Conservation (phyloP, 2,888 invertebrate genomes). For the Campoplex capitator region DNA sequence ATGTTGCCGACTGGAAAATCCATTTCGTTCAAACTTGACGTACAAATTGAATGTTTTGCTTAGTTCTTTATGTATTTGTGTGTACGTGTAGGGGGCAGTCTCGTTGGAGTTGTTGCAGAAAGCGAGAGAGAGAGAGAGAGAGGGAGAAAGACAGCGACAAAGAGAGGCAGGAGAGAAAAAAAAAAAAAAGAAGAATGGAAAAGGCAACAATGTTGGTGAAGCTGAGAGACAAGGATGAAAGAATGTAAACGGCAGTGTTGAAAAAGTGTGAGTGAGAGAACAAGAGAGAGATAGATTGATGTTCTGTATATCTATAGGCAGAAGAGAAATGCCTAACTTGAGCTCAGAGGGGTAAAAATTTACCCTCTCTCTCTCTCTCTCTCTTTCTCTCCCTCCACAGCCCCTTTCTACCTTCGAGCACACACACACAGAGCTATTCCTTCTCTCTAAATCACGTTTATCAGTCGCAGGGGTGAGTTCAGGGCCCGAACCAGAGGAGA, state of each 20-base stretch:
- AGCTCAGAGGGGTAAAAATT: slow-evolving; percentile 57
- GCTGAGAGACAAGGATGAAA: slow-evolving; percentile 32
- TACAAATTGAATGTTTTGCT: slow-evolving; percentile 87
- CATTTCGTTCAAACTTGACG: slow-evolving; percentile 87
- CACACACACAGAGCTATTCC: slow-evolving; percentile 65
- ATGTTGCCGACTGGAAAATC: slow-evolving; percentile 85
- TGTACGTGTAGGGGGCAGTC: slow-evolving; percentile 63
- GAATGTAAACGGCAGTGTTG: slow-evolving; percentile 16
- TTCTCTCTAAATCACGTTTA: slow-evolving; percentile 83
- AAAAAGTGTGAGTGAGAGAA: slow-evolving; percentile 23
- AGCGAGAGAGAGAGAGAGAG: slow-evolving; percentile 62
- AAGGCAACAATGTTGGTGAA: slow-evolving; percentile 55
- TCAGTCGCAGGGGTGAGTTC: slow-evolving; percentile 73
- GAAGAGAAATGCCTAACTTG: slow-evolving; percentile 56
- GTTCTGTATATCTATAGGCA: slow-evolving; percentile 10
- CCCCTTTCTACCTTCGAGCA: slow-evolving; percentile 8
- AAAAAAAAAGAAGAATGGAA: slow-evolving; percentile 32
- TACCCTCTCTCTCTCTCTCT: slow-evolving; percentile 48
- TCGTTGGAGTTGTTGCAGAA: slow-evolving; percentile 46
- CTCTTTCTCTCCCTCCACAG: slow-evolving; percentile 42
- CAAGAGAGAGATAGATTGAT: slow-evolving; percentile 49
- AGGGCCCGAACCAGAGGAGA: slow-evolving; percentile 71
- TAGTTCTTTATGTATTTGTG: slow-evolving; percentile 79
- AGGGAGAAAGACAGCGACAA: slow-evolving; percentile 73
- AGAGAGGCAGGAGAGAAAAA: slow-evolving; percentile 69